Evolutionary conservation across 2,797 vertebrate genomes (phyloP).

Genomic region (Coilia nasus): DNA sequence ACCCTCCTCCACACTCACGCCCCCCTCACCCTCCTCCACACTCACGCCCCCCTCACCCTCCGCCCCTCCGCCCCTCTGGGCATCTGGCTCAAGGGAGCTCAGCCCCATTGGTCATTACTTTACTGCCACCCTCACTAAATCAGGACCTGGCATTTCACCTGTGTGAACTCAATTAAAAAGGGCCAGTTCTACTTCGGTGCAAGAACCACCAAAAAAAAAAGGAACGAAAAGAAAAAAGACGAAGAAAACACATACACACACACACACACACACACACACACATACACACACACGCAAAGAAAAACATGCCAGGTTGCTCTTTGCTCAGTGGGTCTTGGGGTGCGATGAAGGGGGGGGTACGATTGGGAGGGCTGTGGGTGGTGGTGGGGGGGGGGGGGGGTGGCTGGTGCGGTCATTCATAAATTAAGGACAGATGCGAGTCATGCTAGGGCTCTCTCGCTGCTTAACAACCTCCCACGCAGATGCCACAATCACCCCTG

Average conservation of each 20-base stretch:
- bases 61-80: too few relatives aligned
- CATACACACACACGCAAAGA: constrained; percentile 33
- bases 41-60: too few relatives aligned
- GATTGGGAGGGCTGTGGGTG: too few relatives aligned
- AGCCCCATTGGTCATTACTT: constrained; percentile 11
- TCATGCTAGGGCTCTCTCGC: background rate
- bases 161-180: constrained; percentile 32
- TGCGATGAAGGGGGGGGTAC: too few relatives aligned
- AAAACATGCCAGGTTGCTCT: constrained; percentile 27
- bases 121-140: constrained; percentile 36
- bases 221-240: constrained; percentile 12
- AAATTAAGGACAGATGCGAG: constrained; percentile 25
- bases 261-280: background rate
- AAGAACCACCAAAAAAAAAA: background rate
- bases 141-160: constrained; percentile 31
- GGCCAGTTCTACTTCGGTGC: background rate
- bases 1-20: too few relatives aligned
- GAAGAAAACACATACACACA: constrained; percentile 32
- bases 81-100: too few relatives aligned
- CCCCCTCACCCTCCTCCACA: too few relatives aligned
- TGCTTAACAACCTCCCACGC: constrained; percentile 70
- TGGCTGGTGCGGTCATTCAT: background rate
- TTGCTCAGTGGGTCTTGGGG: background rate
- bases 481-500: constrained; percentile 57
- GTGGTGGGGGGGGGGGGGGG: background rate